Conservation (phyloP, 2,797 vertebrate genomes). For the Peromyscus nudipes region DNA sequence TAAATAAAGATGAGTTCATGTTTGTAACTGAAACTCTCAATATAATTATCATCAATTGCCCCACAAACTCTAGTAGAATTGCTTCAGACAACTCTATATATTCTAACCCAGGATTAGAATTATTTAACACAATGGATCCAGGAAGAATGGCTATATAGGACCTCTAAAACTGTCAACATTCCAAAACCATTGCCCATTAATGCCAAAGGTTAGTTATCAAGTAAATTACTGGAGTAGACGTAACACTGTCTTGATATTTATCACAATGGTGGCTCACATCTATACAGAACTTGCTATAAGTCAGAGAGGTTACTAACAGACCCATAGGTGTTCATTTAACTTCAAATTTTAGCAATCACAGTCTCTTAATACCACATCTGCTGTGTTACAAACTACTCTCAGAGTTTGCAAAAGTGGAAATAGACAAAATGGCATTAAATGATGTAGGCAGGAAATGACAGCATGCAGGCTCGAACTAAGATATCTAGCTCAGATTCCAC, state of each 20-base stretch:
- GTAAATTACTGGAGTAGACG: neutral
- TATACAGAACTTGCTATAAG: neutral
- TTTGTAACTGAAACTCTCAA: conserved; percentile 44
- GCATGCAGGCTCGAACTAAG: neutral
- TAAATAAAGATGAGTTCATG: conserved; percentile 44
- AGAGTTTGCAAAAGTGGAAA: conserved; percentile 33
- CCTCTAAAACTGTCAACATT: neutral
- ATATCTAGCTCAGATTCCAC: neutral
- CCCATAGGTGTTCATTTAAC: neutral
- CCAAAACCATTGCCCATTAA: neutral
- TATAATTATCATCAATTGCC: neutral
- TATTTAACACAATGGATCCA: neutral
- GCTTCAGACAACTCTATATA: neutral
- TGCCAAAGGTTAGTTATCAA: conserved; percentile 16
- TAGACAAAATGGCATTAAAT: neutral
- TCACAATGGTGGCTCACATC: neutral
- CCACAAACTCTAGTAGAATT: neutral
- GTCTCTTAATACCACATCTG: neutral
- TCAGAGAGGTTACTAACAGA: neutral
- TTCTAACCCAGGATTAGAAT: neutral
- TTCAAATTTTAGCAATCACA: conserved; percentile 1
- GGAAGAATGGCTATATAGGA: neutral
- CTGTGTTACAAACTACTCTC: neutral
- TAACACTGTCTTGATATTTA: neutral
- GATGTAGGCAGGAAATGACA: neutral